These are phyloP conservation scores for Eretmocerus hayati DNA, from an alignment of 2,888 invertebrate genomes.

Conservation along the genomic window DNA sequence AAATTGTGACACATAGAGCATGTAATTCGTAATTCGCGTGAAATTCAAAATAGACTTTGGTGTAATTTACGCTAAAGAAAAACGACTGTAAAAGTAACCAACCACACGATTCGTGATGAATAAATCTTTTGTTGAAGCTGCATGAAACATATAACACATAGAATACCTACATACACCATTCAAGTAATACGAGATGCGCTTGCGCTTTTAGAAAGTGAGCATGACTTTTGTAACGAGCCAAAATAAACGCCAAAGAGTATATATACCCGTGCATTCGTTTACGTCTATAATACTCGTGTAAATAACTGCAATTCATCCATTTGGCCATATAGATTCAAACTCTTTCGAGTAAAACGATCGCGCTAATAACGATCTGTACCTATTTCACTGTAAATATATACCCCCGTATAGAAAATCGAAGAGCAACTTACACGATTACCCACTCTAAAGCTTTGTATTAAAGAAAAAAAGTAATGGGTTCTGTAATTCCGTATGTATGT, in stretches of 20 bases:
- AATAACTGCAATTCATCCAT: constrained; percentile 1
- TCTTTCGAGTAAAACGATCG: constrained; percentile 4
- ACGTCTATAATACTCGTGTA: neutral
- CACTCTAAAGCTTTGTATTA: neutral
- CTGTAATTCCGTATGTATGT: no score
- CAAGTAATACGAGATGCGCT: neutral
- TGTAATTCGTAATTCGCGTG: no score
- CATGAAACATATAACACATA: no score
- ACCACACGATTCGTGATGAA: neutral
- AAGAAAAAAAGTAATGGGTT: neutral
- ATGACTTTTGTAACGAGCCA: neutral
- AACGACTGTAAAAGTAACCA: neutral
- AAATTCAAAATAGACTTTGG: no score
- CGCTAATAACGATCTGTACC: neutral
- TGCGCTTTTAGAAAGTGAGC: neutral
- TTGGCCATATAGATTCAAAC: no score
- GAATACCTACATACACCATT: no score
- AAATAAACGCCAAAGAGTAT: constrained; percentile 4
- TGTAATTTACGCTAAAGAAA: no score
- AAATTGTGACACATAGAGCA: no score
- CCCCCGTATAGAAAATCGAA: neutral
- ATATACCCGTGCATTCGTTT: neutral
- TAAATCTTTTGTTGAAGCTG: neutral
- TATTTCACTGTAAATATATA: neutral
- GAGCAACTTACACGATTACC: neutral